These are phyloP conservation scores for Lasioglossum morio DNA, from an alignment of 2,888 invertebrate genomes.

Conservation along the genomic window DNA sequence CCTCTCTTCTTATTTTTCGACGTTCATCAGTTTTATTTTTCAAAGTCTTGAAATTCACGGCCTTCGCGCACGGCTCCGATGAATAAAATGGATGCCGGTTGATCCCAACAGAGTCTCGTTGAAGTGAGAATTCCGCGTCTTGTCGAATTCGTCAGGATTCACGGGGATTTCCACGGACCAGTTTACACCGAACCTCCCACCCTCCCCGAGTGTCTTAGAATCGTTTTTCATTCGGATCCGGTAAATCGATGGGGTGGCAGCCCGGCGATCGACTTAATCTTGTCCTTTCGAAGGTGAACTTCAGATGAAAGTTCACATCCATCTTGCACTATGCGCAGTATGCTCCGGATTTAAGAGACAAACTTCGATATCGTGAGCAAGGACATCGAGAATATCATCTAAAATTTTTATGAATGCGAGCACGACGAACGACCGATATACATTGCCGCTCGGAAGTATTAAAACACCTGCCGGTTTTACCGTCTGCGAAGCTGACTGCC, in stretches of 20 bases:
- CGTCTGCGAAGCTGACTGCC: not conserved
- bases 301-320: not conserved
- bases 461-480: not conserved
- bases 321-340: not conserved
- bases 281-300: conserved; percentile 14
- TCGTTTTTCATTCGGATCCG: conserved; percentile 37
- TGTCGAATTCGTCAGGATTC: conserved; percentile 32
- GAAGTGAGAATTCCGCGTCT: conserved; percentile 5
- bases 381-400: not conserved
- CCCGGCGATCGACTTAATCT: conserved; percentile 27
- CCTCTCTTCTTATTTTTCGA: too few species aligned
- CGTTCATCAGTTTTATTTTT: conserved; percentile 8
- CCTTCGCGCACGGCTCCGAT: not conserved
- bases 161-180: conserved; percentile 22
- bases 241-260: conserved; percentile 16
- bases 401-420: not conserved
- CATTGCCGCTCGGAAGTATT: not conserved
- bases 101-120: conserved; percentile 13
- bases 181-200: conserved; percentile 31
- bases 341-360: not conserved
- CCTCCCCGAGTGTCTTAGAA: conserved; percentile 2
- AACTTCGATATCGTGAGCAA: conserved; percentile 5
- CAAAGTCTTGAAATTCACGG: conserved; percentile 17
- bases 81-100: not conserved
- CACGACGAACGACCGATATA: not conserved